A percentile compares a stretch with the other conserved stretches of the same genome.
Conservation (phyloP, 2,888 invertebrate genomes). For the Ectemnius lituratus region DNA sequence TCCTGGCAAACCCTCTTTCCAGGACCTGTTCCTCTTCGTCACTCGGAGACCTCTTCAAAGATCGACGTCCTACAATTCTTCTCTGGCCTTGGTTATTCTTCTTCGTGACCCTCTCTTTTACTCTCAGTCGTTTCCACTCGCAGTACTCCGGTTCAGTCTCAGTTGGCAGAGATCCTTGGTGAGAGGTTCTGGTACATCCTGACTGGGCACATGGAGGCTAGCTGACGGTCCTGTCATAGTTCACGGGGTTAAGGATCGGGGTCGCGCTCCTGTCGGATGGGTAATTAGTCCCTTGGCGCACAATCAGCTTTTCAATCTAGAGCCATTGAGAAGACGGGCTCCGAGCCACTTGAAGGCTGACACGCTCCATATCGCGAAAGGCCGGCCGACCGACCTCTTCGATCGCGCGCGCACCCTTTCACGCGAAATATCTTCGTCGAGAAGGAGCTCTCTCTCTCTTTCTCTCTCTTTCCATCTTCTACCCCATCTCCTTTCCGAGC, state of each 20-base stretch:
- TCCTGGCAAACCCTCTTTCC: constrained; percentile 24
- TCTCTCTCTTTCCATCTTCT: neutral
- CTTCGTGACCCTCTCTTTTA: neutral
- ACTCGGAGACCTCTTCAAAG: too few relatives aligned
- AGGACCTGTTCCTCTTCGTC: too few relatives aligned
- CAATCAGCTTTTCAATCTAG: constrained; percentile 24
- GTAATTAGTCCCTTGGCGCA: constrained; percentile 22
- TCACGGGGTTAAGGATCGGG: constrained; percentile 11
- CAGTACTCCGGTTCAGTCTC: neutral
- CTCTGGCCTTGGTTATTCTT: neutral
- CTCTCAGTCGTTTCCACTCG: neutral
- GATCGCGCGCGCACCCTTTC: too few relatives aligned
- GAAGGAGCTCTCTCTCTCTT: too few relatives aligned
- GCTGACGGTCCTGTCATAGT: neutral
- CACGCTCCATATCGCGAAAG: neutral
- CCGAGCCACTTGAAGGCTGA: neutral
- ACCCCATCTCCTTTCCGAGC: neutral
- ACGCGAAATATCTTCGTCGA: too few relatives aligned
- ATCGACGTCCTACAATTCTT: neutral
- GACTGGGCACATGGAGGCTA: neutral
- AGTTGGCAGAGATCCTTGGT: neutral
- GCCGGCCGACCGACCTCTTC: neutral
- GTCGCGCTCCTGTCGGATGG: constrained; percentile 1
- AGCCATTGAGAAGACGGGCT: constrained; percentile 2
- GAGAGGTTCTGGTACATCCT: neutral